Evolutionary conservation across 2,888 invertebrate species (phyloP).

Genomic region (Metellina segmentata): DNA sequence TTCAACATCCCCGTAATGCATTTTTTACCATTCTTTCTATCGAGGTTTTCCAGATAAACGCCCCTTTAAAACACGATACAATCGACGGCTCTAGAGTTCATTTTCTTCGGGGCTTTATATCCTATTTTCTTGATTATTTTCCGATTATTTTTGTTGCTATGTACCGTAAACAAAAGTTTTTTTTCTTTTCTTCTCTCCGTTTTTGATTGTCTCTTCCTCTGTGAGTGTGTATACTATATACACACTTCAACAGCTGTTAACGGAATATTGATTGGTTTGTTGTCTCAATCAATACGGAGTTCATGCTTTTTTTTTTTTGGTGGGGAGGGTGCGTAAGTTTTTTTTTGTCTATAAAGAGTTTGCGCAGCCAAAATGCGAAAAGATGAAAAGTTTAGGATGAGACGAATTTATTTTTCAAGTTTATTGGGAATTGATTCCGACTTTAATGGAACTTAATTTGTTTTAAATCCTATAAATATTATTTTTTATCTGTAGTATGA

Average conservation of each 20-base stretch:
- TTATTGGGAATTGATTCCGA: not conserved
- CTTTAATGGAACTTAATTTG: too few species aligned
- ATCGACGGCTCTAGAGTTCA: slow-evolving; percentile 37
- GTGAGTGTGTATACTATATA: slow-evolving; percentile 1
- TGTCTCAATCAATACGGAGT: slow-evolving; percentile 28
- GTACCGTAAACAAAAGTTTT: slow-evolving; percentile 28
- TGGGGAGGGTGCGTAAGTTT: not conserved
- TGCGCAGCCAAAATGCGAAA: not conserved
- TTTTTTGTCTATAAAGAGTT: not conserved
- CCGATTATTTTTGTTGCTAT: slow-evolving; percentile 50
- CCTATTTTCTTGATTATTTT: slow-evolving; percentile 48
- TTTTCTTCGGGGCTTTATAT: slow-evolving; percentile 52
- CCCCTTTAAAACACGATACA: slow-evolving; percentile 60
- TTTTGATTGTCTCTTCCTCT: slow-evolving; percentile 34
- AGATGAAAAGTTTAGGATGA: not conserved
- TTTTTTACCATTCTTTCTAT: slow-evolving; percentile 20
- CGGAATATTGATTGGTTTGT: slow-evolving; percentile 59
- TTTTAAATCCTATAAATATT: too few species aligned
- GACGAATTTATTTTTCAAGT: not conserved
- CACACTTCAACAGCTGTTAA: slow-evolving; percentile 61
- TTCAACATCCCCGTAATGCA: not conserved
- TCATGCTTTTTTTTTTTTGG: slow-evolving; percentile 1
- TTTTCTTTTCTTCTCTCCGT: not conserved
- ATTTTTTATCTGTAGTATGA: too few species aligned
- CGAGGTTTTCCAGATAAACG: slow-evolving; percentile 24